Conservation (phyloP, 2,113 vertebrate species). For the Myotis lucifugus region DNA sequence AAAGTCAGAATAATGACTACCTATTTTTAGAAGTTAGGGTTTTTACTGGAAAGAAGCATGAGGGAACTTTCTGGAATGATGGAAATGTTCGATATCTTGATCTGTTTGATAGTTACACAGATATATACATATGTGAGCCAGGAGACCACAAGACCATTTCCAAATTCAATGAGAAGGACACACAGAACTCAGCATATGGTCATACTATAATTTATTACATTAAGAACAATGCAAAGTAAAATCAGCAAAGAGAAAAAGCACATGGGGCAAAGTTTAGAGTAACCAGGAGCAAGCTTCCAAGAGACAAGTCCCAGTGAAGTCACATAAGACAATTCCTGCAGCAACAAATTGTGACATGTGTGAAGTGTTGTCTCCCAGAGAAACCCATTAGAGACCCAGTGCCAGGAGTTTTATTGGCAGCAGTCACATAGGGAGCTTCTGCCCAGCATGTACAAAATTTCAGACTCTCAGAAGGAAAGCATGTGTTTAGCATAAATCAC, state of each 20-base stretch:
- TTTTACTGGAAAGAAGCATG: not conserved
- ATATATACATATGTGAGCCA: not conserved
- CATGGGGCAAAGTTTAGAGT: not conserved
- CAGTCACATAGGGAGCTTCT: not conserved
- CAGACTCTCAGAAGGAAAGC: conserved; percentile 9
- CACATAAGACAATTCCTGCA: not conserved
- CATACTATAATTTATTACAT: not conserved
- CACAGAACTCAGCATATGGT: not conserved
- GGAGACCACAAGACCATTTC: not conserved
- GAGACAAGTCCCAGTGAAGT: not conserved
- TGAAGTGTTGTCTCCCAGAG: not conserved
- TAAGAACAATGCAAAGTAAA: not conserved
- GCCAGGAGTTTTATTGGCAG: not conserved
- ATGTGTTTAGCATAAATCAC: not conserved
- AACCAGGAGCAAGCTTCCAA: not conserved
- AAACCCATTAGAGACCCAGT: not conserved
- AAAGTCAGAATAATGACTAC: conserved; percentile 5
- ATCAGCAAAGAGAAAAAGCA: not conserved
- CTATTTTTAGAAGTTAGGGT: not conserved
- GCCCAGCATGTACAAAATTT: not conserved
- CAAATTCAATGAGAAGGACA: not conserved
- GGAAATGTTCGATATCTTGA: conserved; percentile 11
- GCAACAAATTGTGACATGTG: not conserved
- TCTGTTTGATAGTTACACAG: not conserved
- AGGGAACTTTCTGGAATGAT: not conserved